Percentiles rank a stretch among this genome's conserved stretches.
phyloP scores from a whole-genome alignment of 2,797 vertebrate species.

The Salmo trutta region DNA sequence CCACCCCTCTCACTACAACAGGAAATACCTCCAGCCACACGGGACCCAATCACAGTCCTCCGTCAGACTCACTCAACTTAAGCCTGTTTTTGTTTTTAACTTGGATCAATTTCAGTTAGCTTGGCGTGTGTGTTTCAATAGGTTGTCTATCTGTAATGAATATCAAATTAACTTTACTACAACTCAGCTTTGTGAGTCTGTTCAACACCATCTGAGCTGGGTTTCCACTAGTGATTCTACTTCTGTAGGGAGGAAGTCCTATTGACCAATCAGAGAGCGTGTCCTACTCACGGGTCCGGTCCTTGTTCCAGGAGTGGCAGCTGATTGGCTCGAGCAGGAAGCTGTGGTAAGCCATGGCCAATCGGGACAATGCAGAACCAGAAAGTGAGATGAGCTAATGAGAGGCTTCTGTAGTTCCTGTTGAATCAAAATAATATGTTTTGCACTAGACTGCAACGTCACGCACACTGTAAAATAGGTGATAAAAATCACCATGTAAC shows the following conservation, averaged over 20 bases:
- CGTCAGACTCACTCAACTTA: slow-evolving; percentile 8
- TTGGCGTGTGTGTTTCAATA: background rate
- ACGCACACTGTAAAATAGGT: background rate
- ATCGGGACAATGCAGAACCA: slow-evolving; percentile 60
- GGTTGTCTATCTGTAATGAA: no score
- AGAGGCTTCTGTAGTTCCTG: background rate
- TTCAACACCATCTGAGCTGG: background rate
- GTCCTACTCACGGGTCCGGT: slow-evolving; percentile 87
- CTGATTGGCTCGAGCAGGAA: slow-evolving; percentile 97
- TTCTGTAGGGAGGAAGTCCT: background rate
- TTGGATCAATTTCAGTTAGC: background rate
- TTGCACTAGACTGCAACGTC: background rate
- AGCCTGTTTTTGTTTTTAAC: background rate
- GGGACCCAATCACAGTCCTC: slow-evolving; percentile 62
- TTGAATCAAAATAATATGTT: background rate
- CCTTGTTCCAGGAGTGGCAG: slow-evolving; percentile 98
- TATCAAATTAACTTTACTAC: no score
- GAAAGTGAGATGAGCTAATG: slow-evolving; percentile 44
- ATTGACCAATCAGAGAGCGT: slow-evolving; percentile 32
- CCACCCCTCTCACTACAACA: slow-evolving; percentile 28
- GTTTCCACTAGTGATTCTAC: background rate
- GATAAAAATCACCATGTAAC: background rate
- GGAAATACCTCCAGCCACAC: slow-evolving; percentile 73
- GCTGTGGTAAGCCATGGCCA: slow-evolving; percentile 92
- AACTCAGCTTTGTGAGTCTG: background rate